A percentile compares a stretch with the other conserved stretches of the same genome.
These are phyloP conservation scores for Phaenicophaeus curvirostris DNA, from an alignment of 2,797 vertebrate genomes.

Conservation along the genomic window DNA sequence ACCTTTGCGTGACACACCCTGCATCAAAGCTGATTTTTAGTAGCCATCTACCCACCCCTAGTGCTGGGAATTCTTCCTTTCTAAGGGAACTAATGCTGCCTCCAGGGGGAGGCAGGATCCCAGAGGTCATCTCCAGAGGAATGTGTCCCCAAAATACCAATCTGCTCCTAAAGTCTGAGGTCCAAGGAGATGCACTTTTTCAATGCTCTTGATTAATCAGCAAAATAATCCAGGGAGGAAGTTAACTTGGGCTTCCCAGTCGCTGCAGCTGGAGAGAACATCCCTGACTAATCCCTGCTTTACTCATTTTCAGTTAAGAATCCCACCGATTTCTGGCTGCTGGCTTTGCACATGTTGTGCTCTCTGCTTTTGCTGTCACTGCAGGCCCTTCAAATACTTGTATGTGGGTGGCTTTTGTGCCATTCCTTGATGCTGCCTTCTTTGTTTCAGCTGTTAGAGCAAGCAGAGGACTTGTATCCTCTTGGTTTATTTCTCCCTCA, in stretches of 20 bases:
- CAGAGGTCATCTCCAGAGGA: neutral
- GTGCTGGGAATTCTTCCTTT: too few relatives aligned
- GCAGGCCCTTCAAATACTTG: neutral
- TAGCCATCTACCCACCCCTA: neutral
- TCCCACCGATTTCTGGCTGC: neutral
- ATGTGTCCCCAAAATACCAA: fast-evolving
- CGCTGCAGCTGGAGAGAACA: neutral
- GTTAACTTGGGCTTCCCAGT: neutral
- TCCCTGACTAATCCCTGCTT: neutral
- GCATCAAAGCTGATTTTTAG: neutral
- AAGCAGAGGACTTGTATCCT: neutral
- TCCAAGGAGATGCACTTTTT: neutral
- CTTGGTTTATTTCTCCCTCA: neutral
- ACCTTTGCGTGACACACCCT: neutral
- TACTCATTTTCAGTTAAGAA: neutral
- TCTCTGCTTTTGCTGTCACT: neutral
- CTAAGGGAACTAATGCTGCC: too few relatives aligned
- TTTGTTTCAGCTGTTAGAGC: neutral
- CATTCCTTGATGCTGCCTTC: neutral
- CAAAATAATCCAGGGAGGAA: neutral
- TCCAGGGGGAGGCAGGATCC: neutral
- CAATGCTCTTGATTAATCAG: neutral
- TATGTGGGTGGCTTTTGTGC: neutral
- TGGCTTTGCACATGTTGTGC: neutral
- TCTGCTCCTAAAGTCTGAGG: neutral